Evolutionary conservation across 2,113 vertebrate species (phyloP).

Genomic region (Accipiter cooperii): DNA sequence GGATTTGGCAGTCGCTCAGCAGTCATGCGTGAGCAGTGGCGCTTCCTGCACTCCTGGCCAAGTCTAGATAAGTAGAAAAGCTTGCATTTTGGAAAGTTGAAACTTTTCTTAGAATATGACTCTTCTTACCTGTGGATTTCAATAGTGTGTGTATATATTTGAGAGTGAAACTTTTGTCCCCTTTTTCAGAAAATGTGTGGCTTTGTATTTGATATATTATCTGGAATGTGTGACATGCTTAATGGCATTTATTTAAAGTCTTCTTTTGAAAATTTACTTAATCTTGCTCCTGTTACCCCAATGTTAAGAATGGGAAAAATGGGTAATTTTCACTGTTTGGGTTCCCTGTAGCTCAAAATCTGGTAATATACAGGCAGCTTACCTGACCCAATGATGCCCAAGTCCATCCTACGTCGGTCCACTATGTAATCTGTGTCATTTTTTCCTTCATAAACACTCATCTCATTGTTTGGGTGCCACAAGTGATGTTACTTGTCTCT

Average conservation of each 20-base stretch:
- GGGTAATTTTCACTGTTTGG: neutral
- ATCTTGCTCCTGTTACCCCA: neutral
- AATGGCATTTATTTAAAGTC: neutral
- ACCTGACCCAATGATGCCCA: neutral
- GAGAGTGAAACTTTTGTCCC: neutral
- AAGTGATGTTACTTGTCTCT: slow-evolving; percentile 3
- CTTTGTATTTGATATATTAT: neutral
- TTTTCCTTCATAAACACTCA: neutral
- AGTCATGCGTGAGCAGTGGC: neutral
- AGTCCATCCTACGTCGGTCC: neutral
- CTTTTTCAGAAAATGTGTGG: neutral
- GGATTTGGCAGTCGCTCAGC: neutral
- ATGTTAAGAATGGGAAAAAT: neutral
- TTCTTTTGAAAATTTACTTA: neutral
- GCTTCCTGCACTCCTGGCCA: neutral
- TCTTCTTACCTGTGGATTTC: neutral
- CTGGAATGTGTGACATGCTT: neutral
- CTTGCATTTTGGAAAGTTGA: neutral
- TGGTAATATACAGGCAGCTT: neutral
- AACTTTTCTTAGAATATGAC: neutral
- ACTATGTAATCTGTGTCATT: neutral
- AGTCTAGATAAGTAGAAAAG: neutral
- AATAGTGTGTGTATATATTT: neutral
- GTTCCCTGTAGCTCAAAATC: neutral
- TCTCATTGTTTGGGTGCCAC: neutral